Evolutionary conservation across 2,888 invertebrate species (phyloP).

Genomic region (Gryllus longicercus): DNA sequence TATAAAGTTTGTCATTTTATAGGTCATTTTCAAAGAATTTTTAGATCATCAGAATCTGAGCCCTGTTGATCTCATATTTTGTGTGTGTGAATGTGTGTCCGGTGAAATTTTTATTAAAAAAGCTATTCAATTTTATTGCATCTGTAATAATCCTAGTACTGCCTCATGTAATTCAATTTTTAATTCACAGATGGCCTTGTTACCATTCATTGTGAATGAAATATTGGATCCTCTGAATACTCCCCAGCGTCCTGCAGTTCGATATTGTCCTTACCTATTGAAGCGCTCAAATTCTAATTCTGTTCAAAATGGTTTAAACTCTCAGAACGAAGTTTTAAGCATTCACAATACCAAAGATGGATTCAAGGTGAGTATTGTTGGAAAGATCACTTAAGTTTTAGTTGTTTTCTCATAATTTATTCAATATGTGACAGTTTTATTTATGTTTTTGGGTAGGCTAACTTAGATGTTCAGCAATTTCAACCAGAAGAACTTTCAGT

Average conservation of each 20-base stretch:
- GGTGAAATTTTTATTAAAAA: too few relatives aligned
- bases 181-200: neutral
- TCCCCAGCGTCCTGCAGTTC: neutral
- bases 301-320: neutral
- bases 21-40: too few relatives aligned
- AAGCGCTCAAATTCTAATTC: slow-evolving; percentile 17
- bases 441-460: slow-evolving; percentile 20
- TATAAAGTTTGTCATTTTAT: too few relatives aligned
- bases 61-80: too few relatives aligned
- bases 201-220: neutral
- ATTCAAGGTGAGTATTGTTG: neutral
- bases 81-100: too few relatives aligned
- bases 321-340: neutral
- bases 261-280: neutral
- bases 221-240: neutral
- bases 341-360: neutral
- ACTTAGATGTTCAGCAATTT: slow-evolving; percentile 47
- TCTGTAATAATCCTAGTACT: slow-evolving; percentile 22
- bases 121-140: too few relatives aligned
- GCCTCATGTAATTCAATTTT: neutral
- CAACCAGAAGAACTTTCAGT: slow-evolving; percentile 48
- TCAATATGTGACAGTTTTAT: neutral
- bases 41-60: too few relatives aligned
- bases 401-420: neutral
- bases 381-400: neutral